Percentiles rank a stretch among this genome's conserved stretches.
Conservation (phyloP, 2,113 vertebrate genomes). For the Accipiter virgatus region DNA sequence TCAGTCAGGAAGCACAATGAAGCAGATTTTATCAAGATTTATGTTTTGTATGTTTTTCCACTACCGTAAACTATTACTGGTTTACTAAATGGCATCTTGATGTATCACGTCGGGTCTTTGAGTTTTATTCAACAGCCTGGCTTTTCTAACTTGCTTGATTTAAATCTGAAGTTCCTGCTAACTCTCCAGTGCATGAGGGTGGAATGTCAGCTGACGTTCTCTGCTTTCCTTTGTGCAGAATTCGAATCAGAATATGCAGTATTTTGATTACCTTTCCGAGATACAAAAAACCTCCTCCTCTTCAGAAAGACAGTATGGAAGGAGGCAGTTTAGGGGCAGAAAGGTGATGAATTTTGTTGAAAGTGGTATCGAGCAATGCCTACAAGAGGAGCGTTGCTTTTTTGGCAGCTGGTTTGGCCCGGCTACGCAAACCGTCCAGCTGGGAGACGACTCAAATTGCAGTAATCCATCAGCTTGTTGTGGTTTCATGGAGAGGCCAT, state of each 20-base stretch:
- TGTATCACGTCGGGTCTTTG: neutral
- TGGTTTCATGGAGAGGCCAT: neutral
- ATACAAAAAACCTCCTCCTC: neutral
- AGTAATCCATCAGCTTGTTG: neutral
- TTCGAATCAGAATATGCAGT: neutral
- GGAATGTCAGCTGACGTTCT: neutral
- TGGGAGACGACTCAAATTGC: neutral
- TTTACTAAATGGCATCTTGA: neutral
- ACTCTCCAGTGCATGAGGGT: neutral
- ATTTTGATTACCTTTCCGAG: neutral
- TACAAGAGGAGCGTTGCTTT: neutral
- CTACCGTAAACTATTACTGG: neutral
- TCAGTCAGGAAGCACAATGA: neutral
- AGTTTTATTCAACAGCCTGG: neutral
- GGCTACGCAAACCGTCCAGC: neutral
- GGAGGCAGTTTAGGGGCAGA: neutral
- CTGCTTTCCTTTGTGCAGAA: neutral
- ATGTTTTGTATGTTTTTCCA: neutral
- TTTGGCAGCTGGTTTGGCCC: neutral
- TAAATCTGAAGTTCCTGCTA: neutral
- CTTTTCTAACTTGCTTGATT: neutral
- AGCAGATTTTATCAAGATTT: neutral
- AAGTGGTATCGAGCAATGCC: neutral
- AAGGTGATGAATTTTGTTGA: neutral
- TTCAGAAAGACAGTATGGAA: neutral